Conservation (phyloP, 2,888 invertebrate genomes). For the Calameuta filiformis region DNA sequence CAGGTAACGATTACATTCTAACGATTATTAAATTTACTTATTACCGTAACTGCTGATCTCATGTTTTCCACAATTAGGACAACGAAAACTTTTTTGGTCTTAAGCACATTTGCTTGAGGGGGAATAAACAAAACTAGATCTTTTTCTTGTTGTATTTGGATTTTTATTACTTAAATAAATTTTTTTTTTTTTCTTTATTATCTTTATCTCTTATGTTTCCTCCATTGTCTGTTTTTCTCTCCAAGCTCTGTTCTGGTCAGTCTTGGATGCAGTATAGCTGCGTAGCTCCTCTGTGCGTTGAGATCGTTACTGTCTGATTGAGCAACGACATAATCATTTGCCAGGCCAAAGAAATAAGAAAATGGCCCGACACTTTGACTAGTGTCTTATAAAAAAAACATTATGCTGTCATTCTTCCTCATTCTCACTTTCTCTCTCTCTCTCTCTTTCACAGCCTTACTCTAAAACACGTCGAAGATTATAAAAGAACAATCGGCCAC, state of each 20-base stretch:
- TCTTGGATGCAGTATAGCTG: not conserved
- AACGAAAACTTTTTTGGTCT: not conserved
- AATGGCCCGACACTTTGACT: not conserved
- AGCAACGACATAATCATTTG: not conserved
- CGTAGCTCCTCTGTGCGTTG: not conserved
- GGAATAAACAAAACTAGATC: not conserved
- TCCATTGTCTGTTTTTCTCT: not conserved
- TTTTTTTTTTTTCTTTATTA: not conserved
- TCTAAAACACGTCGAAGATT: not conserved
- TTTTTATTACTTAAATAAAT: not conserved
- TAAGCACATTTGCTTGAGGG: not conserved
- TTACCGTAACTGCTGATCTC: not conserved
- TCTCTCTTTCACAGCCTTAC: not conserved
- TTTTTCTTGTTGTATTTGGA: not conserved
- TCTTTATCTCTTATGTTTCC: not conserved
- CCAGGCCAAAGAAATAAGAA: not conserved
- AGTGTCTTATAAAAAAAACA: not conserved
- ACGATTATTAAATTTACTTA: not conserved
- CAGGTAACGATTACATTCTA: not conserved
- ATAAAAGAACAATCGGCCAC: not conserved
- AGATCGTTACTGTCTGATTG: not conserved
- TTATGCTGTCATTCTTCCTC: not conserved
- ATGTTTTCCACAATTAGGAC: not conserved
- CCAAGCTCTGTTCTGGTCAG: not conserved
- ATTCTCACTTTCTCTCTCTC: not conserved